Evolutionary conservation across 1,140 invertebrate species (phyloP).

Genomic region (Teleogryllus occipitalis): DNA sequence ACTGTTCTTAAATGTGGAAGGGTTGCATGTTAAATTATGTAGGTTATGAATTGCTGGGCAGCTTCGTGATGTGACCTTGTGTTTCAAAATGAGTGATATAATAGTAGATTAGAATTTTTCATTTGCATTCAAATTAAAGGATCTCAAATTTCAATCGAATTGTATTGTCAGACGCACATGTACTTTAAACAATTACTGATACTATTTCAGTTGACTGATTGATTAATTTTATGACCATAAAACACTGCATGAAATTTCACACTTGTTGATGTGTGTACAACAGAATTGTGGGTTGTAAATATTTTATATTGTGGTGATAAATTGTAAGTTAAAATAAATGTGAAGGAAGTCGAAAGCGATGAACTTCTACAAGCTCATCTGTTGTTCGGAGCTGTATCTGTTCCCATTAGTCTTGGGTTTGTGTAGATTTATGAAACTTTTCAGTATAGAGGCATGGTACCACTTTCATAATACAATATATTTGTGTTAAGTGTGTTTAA

Average conservation of each 20-base stretch:
- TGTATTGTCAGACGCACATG: neutral
- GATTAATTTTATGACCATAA: neutral
- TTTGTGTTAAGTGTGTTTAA: neutral
- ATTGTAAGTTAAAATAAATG: neutral
- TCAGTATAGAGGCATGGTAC: neutral
- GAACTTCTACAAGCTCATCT: neutral
- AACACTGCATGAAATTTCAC: constrained; percentile 4
- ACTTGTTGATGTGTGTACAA: neutral
- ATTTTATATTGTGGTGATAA: neutral
- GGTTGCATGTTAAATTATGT: neutral
- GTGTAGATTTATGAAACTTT: neutral
- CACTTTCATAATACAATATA: neutral
- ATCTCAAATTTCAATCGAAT: neutral
- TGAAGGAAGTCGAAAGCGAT: neutral
- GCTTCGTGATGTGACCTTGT: neutral
- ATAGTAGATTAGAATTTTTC: neutral
- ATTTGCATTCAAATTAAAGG: neutral
- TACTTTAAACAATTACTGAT: neutral
- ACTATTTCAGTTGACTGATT: neutral
- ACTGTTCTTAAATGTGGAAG: neutral
- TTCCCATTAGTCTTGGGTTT: neutral
- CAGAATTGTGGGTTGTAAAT: neutral
- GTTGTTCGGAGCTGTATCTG: neutral
- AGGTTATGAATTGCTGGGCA: neutral
- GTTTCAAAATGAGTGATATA: neutral